These are phyloP conservation scores for Corythornis madagascariensis DNA, from an alignment of 2,113 vertebrate genomes.

Conservation along the genomic window DNA sequence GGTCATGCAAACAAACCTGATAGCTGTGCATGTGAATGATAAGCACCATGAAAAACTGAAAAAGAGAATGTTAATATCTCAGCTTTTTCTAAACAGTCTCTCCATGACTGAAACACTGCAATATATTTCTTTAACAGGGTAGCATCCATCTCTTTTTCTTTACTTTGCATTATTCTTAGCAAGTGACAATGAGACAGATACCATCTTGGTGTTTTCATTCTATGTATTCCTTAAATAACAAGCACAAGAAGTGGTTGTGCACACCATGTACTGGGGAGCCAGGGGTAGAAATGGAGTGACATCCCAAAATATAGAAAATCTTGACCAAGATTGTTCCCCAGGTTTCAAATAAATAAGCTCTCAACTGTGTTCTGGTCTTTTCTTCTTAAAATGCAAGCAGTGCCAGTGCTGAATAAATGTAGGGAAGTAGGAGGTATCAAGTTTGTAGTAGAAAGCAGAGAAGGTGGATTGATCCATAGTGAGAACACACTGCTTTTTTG, in stretches of 20 bases:
- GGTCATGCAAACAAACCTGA: neutral
- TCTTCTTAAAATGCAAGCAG: neutral
- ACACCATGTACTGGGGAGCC: neutral
- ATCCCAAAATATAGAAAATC: neutral
- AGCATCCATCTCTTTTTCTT: neutral
- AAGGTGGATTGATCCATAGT: neutral
- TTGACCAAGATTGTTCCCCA: neutral
- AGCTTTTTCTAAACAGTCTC: neutral
- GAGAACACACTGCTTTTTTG: neutral
- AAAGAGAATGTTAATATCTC: neutral
- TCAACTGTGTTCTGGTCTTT: neutral
- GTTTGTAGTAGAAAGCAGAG: neutral
- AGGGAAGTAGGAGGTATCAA: constrained; percentile 5
- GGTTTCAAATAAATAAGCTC: neutral
- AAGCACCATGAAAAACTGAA: neutral
- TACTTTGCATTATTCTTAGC: neutral
- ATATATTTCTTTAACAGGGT: neutral
- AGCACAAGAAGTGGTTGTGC: neutral
- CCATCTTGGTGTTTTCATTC: neutral
- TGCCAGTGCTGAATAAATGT: constrained; percentile 5
- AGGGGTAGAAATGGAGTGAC: neutral
- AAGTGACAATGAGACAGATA: neutral
- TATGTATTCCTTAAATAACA: neutral
- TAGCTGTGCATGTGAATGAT: neutral
- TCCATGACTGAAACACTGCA: neutral